These are phyloP conservation scores for Gallinago paraguaiae DNA, from an alignment of 2,113 vertebrate genomes.

Conservation along the genomic window DNA sequence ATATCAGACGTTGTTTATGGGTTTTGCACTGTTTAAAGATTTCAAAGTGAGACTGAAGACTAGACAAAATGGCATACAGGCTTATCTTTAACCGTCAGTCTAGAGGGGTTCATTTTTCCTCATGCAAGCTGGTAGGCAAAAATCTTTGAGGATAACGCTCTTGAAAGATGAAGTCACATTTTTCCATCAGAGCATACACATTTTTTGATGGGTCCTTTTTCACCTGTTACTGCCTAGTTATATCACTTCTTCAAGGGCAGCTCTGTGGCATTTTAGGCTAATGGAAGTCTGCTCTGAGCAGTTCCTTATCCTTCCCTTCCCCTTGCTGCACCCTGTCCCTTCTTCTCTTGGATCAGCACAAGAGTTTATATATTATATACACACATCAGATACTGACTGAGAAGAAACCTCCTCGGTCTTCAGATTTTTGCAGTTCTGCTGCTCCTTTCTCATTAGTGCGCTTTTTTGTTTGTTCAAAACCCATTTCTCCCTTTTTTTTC, in stretches of 20 bases:
- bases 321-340: background rate
- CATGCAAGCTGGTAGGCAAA: background rate
- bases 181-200: background rate
- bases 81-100: background rate
- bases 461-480: background rate
- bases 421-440: background rate
- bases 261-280: background rate
- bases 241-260: background rate
- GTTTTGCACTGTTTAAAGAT: background rate
- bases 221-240: background rate
- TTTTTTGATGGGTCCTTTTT: background rate
- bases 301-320: background rate
- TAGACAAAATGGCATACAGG: background rate
- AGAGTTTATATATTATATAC: background rate
- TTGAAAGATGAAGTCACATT: background rate
- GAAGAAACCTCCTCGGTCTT: background rate
- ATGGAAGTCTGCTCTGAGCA: background rate
- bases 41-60: background rate
- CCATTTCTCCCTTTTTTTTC: background rate
- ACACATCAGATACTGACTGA: background rate
- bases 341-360: background rate
- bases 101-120: background rate
- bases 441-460: background rate
- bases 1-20: background rate
- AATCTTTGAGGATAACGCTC: background rate